Evolutionary conservation across 2,113 vertebrate genomes (phyloP), one percentile per base, ranked within the genome.

Genomic region (Scomber colias): DNA sequence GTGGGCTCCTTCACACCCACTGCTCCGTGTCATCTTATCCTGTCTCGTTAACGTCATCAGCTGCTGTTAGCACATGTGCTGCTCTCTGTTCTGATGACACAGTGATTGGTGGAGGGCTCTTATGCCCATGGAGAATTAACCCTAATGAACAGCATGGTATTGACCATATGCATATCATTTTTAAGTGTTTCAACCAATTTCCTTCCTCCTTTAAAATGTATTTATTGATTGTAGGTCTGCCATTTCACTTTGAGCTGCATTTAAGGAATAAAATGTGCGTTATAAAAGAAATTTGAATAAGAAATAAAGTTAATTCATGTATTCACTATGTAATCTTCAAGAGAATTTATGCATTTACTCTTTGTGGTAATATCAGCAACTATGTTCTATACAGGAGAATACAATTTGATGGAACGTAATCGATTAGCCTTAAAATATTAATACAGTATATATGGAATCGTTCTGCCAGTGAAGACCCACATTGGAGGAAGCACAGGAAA

Each of bases 91-190:
- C 71, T 70, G 67, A 64, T 74, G 79, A 62, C 71, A 51, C 65
- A 55, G 15, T 64, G 74, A 86, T 73, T 67, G 40, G 49, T 55
- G 54, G 5, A 62, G 8, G 61, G 27, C 1, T 59, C 31, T 62
- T 19, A 75, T 73, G 51, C 31, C 21, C 11, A 10, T 59, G 51
- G 16, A 35, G 54, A 80, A 83, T 83, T 71, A 84, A 76, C 49
- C 56, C 59, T 21, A n/a, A 44, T 17, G 45, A 48, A 51, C 68
- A 62, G 72, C 46, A 46, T 73, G 64, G 55, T 68, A 75, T 50
- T n/a, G 70, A 27, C 13, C 63, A 3, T 40, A 48, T 50, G 49
- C 30, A 17, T 40, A 40, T 40, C 4, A 35, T 7, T 40, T 40
- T 40, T 9, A 40, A 40, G 7, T 40, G 8, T 40, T 40, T 40